These are phyloP conservation scores for Halcyon smyrnensis DNA, from an alignment of 2,797 vertebrate species.

Conservation along the genomic window DNA sequence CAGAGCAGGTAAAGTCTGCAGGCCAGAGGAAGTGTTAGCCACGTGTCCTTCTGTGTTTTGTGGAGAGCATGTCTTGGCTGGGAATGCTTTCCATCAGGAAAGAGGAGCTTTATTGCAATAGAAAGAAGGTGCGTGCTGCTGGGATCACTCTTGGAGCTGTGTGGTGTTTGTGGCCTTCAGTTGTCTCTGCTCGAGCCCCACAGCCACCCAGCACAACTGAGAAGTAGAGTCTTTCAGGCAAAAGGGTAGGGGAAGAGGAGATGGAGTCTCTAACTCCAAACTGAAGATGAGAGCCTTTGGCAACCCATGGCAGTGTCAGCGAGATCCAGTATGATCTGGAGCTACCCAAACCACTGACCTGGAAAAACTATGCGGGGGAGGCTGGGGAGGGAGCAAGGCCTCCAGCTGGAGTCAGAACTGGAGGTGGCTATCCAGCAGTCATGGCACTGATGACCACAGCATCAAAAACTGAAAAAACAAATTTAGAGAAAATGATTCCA, in stretches of 20 bases:
- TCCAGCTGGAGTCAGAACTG: neutral
- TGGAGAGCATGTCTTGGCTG: neutral
- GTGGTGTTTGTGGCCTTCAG: neutral
- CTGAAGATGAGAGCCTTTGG: neutral
- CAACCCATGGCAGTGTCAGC: rapidly evolving
- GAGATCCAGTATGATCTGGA: neutral
- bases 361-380: neutral
- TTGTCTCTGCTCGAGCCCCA: neutral
- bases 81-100: neutral
- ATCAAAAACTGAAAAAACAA: neutral
- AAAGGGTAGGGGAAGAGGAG: neutral
- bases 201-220: neutral
- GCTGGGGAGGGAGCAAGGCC: neutral
- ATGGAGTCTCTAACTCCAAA: neutral
- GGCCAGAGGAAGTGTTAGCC: neutral
- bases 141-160: neutral
- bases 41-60: neutral
- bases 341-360: neutral
- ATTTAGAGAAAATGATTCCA: neutral
- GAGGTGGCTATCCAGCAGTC: neutral
- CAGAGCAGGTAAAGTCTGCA: neutral
- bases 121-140: neutral
- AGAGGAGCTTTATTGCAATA: neutral
- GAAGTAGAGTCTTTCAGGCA: neutral
- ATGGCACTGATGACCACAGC: rapidly evolving